These are phyloP conservation scores for Craseonycteris thonglongyai DNA, from an alignment of 2,113 vertebrate genomes.

Conservation along the genomic window DNA sequence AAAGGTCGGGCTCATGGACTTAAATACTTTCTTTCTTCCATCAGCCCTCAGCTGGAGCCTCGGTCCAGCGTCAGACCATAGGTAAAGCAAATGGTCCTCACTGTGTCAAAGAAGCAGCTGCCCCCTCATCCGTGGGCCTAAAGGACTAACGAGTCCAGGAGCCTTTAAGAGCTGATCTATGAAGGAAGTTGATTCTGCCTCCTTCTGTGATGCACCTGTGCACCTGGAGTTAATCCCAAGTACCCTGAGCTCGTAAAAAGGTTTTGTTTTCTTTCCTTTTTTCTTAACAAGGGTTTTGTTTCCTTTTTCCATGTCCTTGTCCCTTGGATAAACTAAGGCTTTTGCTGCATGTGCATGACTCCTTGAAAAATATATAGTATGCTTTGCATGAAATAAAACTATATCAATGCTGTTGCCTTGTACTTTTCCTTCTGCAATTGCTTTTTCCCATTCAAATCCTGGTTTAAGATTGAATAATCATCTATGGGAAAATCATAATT, in stretches of 20 bases:
- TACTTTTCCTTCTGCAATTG: not conserved
- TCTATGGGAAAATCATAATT: not conserved
- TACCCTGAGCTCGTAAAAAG: not conserved
- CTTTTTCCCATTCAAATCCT: not conserved
- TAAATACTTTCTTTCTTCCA: not conserved
- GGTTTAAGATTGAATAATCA: not conserved
- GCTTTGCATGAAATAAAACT: not conserved
- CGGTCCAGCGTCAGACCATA: accelerated
- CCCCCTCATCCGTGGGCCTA: not conserved
- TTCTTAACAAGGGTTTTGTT: too few species aligned
- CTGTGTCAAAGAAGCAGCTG: not conserved
- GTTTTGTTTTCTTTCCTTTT: not conserved
- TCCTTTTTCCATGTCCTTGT: not conserved
- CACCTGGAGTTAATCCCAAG: not conserved
- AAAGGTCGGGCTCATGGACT: not conserved
- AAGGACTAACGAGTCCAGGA: not conserved
- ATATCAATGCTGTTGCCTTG: not conserved
- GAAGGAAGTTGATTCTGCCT: not conserved
- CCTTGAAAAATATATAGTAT: not conserved
- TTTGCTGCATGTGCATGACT: not conserved
- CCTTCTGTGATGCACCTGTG: not conserved
- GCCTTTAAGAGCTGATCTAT: not conserved
- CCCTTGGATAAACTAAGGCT: not conserved
- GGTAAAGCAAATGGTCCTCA: not conserved
- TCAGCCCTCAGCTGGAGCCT: not conserved